Evolutionary conservation across 2,113 vertebrate genomes (phyloP), one percentile per base, ranked within the genome.

Genomic region (Solea senegalensis): DNA sequence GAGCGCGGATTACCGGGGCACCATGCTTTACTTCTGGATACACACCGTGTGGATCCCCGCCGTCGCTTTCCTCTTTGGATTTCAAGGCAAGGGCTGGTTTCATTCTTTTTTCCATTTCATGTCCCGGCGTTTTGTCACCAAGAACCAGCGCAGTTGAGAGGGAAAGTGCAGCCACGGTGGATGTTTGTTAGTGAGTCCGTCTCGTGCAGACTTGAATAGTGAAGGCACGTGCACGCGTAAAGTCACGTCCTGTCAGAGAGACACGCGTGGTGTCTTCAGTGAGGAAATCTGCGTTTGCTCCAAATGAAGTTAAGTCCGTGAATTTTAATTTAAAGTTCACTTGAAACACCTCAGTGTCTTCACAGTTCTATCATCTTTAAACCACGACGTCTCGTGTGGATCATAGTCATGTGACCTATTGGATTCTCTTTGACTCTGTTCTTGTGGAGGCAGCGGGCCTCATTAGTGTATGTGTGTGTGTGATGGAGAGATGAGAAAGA

Each of bases 51-150:
- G 82, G 88, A 79, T 90, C 81, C 69, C 76, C 76, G 83, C 26
- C 48, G 56, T 77, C 78, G 72, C 60, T 41, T 57, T 88, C 76
- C 69, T 91, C 82, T 81, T 88, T 67, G 89, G 86, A 84, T 91
- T 89, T 82, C 88, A 89, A 89, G 89, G 89, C 82, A 88, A 91
- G 86, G 66, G 76, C 1, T 45, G 9, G 28, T 77, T 81, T 85
- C 7, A 50, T 81, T 80, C 7, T 65, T 58, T 58, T 62, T 43
- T n/a, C 10, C 9, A 79, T 64, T 15, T 76, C 27, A 63, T 68
- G 46, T 66, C 49, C 27, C 48, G 68, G 34, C 48, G 13, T 71
- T 78, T 81, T 0, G 43, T 41, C 43, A 39, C 51, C 3, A 43
- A 73, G 53, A 81, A 79, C 76, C 26, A 53, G 15, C 4, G 65